Conservation (phyloP, 2,113 vertebrate genomes). For the Dipodomys merriami region DNA sequence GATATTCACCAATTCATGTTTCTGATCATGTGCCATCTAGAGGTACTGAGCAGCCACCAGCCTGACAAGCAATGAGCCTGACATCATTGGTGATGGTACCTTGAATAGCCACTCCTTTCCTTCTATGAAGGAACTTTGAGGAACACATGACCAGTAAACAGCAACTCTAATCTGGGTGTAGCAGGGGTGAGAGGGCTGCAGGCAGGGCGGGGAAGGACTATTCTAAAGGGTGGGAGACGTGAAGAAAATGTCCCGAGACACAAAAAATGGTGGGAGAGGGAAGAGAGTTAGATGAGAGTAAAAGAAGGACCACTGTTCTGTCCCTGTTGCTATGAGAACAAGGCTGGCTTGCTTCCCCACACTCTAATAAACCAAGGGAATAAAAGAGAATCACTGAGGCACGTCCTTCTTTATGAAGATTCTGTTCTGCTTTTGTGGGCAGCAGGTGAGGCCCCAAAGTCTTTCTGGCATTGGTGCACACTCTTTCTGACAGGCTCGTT, state of each 20-base stretch:
- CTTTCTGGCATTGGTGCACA: not conserved
- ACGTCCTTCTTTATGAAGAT: not conserved
- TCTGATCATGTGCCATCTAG: not conserved
- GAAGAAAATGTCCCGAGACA: not conserved
- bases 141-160: not conserved
- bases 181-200: not conserved
- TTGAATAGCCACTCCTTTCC: not conserved
- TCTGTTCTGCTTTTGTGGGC: not conserved
- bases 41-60: not conserved
- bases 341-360: not conserved
- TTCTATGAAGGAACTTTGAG: not conserved
- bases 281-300: not conserved
- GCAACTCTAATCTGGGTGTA: not conserved
- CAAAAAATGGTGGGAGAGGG: too few relatives aligned
- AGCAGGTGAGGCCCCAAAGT: not conserved
- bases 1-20: not conserved
- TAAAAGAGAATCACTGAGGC: not conserved
- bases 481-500: not conserved
- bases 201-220: not conserved
- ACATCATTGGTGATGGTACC: accelerated
- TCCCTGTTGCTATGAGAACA: not conserved
- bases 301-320: too few relatives aligned
- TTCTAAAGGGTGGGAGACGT: not conserved
- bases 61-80: not conserved
- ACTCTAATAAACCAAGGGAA: accelerated